Base-by-base conservation (phyloP, 1,140 invertebrate genomes). In the Bombus pyrosoma region DNA sequence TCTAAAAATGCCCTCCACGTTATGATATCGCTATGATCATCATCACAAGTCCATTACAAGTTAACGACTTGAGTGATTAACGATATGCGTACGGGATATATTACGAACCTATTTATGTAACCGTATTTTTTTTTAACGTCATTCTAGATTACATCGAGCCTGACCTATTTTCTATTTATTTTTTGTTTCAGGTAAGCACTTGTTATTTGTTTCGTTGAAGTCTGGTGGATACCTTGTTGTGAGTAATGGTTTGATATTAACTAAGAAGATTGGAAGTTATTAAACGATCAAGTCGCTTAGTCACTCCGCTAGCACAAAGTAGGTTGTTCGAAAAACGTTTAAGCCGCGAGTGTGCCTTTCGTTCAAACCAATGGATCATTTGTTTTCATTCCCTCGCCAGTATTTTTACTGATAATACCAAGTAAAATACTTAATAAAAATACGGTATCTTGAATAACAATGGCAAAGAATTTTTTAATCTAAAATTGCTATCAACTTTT, bases 151-250 rank as follows among this genome's bases (percentile, higher is more conserved):
- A 18, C n/a, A 59, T 83, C 15, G n/a, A 68, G 10, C 13, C 75
- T 86, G 64, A 86, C 80, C 59, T 62, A 34, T 66, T 79, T 72
- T 18, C 73, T 85, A 34, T 84, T 87, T 90, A 25, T 34, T 87
- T 89, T 93, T 78, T 92, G 92, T 93, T 92, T 81, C 91, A 93
- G 92, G 92, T 93, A 92, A 92, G 92, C 90, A 87, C 77, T 92
- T 91, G 89, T 89, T 90, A 85, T 88, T 66, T 39, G 85, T 86
- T 87, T 73, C 66, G 81, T 88, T 39, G 59, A 59, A 68, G 76
- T 41, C 69, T 18, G 32, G 3, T 10, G 66, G 39, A 37, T 39
- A 84, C 83, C 81, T 64, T 85, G 74, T 12, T 15, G 81, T 87
- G 74, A 87, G 87, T 89, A 86, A 75, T 25, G 77, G 25, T 57